phyloP scores from a whole-genome alignment of 2,113 vertebrate genomes.

The Tupaia chinensis region DNA sequence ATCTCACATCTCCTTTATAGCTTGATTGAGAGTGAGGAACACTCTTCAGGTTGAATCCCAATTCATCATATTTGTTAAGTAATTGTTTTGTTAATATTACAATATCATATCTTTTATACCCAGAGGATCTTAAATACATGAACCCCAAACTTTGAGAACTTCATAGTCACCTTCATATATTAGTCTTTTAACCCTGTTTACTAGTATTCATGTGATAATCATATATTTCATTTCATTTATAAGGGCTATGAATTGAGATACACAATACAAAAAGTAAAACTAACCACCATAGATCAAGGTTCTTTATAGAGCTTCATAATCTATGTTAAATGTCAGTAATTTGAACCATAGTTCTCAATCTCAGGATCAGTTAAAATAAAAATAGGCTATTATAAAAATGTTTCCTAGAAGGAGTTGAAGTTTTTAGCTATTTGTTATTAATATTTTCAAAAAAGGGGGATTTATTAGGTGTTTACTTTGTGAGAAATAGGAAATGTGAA shows the following conservation, averaged over 20 bases:
- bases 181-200: background rate
- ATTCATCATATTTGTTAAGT: background rate
- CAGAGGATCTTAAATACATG: background rate
- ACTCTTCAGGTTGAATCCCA: background rate
- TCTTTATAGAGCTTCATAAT: conserved; percentile 12
- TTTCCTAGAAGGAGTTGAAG: background rate
- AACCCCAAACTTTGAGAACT: background rate
- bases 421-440: background rate
- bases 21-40: background rate
- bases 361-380: background rate
- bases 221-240: conserved; percentile 15
- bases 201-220: background rate
- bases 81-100: conserved; percentile 4
- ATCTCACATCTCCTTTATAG: background rate
- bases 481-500: conserved; percentile 25
- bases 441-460: background rate
- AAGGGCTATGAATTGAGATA: background rate
- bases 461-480: background rate
- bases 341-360: background rate
- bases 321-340: conserved; percentile 10
- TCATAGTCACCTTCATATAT: background rate
- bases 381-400: background rate
- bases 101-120: background rate
- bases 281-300: background rate
- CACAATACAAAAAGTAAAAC: background rate